phyloP scores from a whole-genome alignment of 2,797 vertebrate genomes.

The Hozukius guyotensis region DNA sequence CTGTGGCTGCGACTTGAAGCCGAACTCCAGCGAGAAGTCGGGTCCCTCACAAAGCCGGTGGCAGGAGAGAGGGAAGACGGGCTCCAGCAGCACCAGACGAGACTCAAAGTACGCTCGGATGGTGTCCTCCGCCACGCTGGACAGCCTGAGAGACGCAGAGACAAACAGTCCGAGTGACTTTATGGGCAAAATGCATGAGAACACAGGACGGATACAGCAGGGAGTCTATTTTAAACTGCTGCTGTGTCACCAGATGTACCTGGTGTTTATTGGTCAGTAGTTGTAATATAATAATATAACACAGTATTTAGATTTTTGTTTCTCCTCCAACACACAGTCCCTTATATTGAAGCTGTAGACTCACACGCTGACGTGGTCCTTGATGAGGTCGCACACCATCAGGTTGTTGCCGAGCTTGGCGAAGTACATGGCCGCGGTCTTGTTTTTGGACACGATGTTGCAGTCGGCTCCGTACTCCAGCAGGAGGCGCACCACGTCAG shows the following conservation, averaged over 20 bases:
- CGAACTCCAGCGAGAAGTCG: slow-evolving; percentile 93
- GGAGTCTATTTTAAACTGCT: not conserved
- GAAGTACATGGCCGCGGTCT: slow-evolving; percentile 90
- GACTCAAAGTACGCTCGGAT: slow-evolving; percentile 94
- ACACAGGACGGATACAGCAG: not conserved
- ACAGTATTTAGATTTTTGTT: not conserved
- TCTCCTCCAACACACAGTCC: not conserved
- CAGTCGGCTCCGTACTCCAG: slow-evolving; percentile 96
- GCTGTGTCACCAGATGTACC: not conserved
- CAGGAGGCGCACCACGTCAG: slow-evolving; percentile 94
- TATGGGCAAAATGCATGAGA: not conserved
- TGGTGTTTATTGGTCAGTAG: not conserved
- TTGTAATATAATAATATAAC: not conserved
- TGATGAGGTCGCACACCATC: slow-evolving; percentile 91
- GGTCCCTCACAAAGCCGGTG: slow-evolving; percentile 96
- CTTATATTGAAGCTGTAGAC: not conserved
- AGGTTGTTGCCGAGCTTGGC: slow-evolving; percentile 93
- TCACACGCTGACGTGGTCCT: slow-evolving; percentile 91
- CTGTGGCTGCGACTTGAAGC: slow-evolving; percentile 88
- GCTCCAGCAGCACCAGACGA: slow-evolving; percentile 90
- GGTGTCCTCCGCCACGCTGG: slow-evolving; percentile 92
- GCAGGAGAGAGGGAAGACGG: slow-evolving; percentile 93
- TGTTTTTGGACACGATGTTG: slow-evolving; percentile 94
- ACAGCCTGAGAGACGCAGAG: slow-evolving; percentile 79
- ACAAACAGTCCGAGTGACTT: not conserved